phyloP scores from a whole-genome alignment of 2,888 invertebrate species.

The Marronus borbonicus region DNA sequence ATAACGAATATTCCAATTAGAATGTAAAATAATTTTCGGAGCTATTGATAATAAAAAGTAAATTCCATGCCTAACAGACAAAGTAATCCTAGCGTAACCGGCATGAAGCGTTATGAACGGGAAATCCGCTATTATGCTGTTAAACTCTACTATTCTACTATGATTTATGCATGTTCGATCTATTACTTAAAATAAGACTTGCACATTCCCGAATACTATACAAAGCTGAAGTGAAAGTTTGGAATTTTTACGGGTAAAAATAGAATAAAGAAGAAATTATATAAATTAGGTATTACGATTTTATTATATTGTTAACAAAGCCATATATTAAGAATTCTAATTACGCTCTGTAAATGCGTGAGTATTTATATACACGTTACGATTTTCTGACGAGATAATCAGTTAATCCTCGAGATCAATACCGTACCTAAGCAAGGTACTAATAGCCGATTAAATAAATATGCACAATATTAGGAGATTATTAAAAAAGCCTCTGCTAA shows the following conservation, averaged over 20 bases:
- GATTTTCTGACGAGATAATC: background rate
- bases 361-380: too few species aligned
- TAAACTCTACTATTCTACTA: background rate
- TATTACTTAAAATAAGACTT: slow-evolving; percentile 22
- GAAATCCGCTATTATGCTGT: slow-evolving; percentile 38
- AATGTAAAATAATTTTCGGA: background rate
- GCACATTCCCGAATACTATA: slow-evolving; percentile 2
- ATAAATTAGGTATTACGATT: background rate
- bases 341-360: too few species aligned
- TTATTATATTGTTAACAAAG: background rate
- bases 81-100: slow-evolving; percentile 11
- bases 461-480: background rate
- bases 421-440: background rate
- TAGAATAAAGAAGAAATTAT: slow-evolving; percentile 1
- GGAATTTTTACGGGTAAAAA: slow-evolving; percentile 14
- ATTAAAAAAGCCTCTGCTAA: too few species aligned
- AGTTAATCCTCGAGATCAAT: background rate
- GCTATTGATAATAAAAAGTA: slow-evolving; percentile 8
- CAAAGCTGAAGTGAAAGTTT: slow-evolving; percentile 21
- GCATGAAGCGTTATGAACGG: slow-evolving; percentile 13
- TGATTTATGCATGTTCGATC: slow-evolving; percentile 27
- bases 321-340: too few species aligned
- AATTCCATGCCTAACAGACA: background rate
- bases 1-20: background rate
- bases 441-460: slow-evolving; percentile 1